Evolutionary conservation across 1,140 invertebrate genomes (phyloP), one percentile per base, ranked within the genome.

Genomic region (Drosophila insularis): DNA sequence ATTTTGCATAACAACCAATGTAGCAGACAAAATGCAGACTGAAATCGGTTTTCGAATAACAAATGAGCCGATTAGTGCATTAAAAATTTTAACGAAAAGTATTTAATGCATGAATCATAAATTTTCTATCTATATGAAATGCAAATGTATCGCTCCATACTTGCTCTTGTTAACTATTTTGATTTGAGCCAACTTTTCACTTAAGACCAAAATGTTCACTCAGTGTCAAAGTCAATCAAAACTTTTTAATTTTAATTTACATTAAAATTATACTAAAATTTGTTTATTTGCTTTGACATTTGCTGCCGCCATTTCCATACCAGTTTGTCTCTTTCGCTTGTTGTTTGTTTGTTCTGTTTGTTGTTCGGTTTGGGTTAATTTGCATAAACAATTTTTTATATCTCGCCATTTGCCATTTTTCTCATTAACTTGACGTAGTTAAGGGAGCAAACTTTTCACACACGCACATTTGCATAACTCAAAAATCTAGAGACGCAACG

Each of bases 171-270:
- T 1, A 63, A 11, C 19, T 23, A 50, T 54, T 37, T 21, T 31
- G 7, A 40, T 19, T 5, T 31, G 19, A n/a, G 7, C 14, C 63
- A 70, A 59, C 23, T 63, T 55, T 50, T 40, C 37, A 68, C 54
- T 68, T 73, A 14, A 10, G 35, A 53, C 17, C 13, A 27, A 61
- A 27, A 37, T 43, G 65, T 54, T 39, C 43, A 37, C 37, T 23
- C 43, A 70, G 63, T 56, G 61, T 39, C 43, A 54, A 70, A 69
- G 74, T 74, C 65, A 76, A 79, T 87, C 74, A 71, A 87, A 84
- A 87, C 67, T 86, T 87, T 77, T 59, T 77, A 82, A 89, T 80
- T 84, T 81, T 78, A 68, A 89, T 89, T 89, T 81, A 65, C 84
- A 89, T 89, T 81, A 72, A 78, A 81, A 86, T 89, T 72, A 70